phyloP scores from a whole-genome alignment of 2,113 vertebrate species.

The Cinclus mexicanus region DNA sequence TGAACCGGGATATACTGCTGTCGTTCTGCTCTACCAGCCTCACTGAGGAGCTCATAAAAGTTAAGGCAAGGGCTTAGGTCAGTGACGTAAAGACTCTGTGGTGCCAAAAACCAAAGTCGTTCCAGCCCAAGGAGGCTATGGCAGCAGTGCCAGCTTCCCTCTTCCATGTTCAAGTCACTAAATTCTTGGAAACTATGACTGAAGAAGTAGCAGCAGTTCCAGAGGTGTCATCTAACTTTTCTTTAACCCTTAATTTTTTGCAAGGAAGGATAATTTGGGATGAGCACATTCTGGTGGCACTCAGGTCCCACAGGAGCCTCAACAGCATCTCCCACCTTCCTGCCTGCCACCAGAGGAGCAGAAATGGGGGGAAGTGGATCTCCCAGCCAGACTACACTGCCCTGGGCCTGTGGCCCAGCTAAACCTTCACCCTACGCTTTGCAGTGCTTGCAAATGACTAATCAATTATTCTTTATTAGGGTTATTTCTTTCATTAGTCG shows the following conservation, averaged over 20 bases:
- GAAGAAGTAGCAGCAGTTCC: slow-evolving; percentile 27
- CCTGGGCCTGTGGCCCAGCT: neutral
- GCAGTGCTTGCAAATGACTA: neutral
- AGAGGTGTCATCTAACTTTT: slow-evolving; percentile 41
- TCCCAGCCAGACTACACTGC: neutral
- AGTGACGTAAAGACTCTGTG: slow-evolving; percentile 47
- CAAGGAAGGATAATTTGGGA: slow-evolving; percentile 29
- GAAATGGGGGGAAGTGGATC: neutral
- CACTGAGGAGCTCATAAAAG: slow-evolving; percentile 34
- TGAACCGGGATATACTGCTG: neutral
- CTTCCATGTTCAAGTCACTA: slow-evolving; percentile 62
- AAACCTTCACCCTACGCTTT: neutral
- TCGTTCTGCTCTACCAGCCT: neutral
- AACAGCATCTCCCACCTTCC: neutral
- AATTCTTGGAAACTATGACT: slow-evolving; percentile 64
- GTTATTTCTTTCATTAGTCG: slow-evolving; percentile 63
- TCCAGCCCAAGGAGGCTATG: slow-evolving; percentile 38
- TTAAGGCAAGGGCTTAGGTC: slow-evolving; percentile 51
- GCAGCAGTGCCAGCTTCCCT: slow-evolving; percentile 32
- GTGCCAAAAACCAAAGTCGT: slow-evolving; percentile 25
- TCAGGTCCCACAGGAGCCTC: neutral
- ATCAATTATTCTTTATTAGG: slow-evolving; percentile 65
- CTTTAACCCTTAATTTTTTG: slow-evolving; percentile 25
- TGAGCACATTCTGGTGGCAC: neutral
- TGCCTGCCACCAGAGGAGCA: neutral